These are phyloP conservation scores for Pseudolaguvia tuberculata DNA, from an alignment of 2,113 vertebrate species.

Conservation along the genomic window DNA sequence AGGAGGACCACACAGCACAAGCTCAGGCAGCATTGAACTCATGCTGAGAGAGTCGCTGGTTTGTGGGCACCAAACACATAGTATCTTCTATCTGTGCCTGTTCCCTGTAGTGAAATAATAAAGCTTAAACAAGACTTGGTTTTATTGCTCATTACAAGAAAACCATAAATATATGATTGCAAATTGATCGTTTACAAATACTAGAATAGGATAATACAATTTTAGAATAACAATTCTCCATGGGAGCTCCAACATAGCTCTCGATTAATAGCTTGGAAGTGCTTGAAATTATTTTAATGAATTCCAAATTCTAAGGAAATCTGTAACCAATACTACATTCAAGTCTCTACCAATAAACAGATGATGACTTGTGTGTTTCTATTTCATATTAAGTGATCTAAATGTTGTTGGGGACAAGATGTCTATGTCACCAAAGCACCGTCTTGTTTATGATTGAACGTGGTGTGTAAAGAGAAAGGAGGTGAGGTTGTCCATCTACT, in stretches of 20 bases:
- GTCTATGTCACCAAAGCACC: too few species aligned
- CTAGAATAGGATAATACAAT: background rate
- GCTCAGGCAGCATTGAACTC: constrained; percentile 21
- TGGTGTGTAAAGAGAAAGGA: too few species aligned
- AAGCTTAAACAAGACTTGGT: background rate
- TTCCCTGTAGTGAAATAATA: constrained; percentile 12
- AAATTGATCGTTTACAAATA: background rate
- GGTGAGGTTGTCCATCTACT: too few species aligned
- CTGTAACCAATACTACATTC: background rate
- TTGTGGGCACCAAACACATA: constrained; percentile 23
- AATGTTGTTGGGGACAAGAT: too few species aligned
- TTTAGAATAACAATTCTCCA: background rate
- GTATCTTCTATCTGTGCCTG: constrained; percentile 6
- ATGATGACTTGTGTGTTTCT: background rate
- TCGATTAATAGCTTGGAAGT: background rate
- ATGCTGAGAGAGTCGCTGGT: constrained; percentile 35
- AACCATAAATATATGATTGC: background rate
- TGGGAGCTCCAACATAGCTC: background rate
- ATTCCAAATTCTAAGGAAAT: background rate
- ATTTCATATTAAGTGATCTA: too few species aligned
- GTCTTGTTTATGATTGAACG: too few species aligned
- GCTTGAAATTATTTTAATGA: constrained; percentile 1
- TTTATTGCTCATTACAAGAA: background rate
- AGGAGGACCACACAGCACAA: constrained; percentile 44
- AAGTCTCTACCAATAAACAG: background rate